A percentile compares a stretch with the other conserved stretches of the same genome.
These are phyloP conservation scores for Macrobrachium rosenbergii DNA, from an alignment of 1,140 invertebrate genomes.

Conservation along the genomic window DNA sequence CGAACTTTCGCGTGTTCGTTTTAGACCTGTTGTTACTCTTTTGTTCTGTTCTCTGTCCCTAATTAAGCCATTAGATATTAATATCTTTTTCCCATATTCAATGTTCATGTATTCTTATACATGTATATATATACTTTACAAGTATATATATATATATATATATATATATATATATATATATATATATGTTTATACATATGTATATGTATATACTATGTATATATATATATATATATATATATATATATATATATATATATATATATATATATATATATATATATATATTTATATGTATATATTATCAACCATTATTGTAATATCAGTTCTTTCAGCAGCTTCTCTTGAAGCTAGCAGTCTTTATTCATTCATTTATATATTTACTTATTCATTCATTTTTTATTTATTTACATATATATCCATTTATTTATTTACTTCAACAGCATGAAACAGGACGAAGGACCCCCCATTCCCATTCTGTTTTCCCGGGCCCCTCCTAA, in stretches of 20 bases:
- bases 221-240: slow-evolving; percentile 22
- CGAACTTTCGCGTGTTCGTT: no score
- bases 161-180: slow-evolving; percentile 15
- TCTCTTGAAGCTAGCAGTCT: no score
- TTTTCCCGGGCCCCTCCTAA: no score
- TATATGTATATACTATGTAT: slow-evolving; percentile 21
- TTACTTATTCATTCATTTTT: no score
- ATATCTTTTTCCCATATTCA: background rate
- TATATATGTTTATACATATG: background rate
- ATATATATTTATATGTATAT: background rate
- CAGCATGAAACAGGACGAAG: no score
- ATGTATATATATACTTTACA: background rate
- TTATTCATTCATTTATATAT: no score
- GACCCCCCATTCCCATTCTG: no score
- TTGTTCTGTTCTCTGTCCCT: background rate
- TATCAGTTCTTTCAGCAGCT: background rate
- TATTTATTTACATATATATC: no score
- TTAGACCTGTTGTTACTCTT: no score
- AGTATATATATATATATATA: background rate
- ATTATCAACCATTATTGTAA: background rate
- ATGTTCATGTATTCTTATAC: background rate
- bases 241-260: slow-evolving; percentile 16
- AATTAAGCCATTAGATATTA: background rate
- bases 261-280: slow-evolving; percentile 15
- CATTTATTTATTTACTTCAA: no score